Conservation (phyloP, 2,113 vertebrate genomes). For the Pangasianodon hypophthalmus region DNA sequence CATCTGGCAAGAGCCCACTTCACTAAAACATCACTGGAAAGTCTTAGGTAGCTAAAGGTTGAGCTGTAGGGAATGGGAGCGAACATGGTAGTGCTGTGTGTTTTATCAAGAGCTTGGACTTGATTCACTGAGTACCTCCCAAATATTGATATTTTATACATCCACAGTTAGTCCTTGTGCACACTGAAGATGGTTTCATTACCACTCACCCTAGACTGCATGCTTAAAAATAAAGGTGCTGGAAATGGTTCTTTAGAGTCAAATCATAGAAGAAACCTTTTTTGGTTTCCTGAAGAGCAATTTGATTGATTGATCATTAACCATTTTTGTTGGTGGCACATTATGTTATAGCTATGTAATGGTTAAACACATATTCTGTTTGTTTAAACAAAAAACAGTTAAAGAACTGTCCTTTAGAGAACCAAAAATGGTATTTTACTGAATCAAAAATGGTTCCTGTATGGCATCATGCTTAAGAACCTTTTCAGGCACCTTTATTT, state of each 20-base stretch:
- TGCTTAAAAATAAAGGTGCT: background rate
- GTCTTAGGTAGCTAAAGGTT: background rate
- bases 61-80: background rate
- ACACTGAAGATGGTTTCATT: background rate
- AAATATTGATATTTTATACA: background rate
- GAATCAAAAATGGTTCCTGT: background rate
- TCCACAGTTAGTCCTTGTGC: background rate
- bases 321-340: background rate
- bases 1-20: conserved; percentile 36
- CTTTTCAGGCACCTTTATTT: background rate
- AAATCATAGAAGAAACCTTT: background rate
- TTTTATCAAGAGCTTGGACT: background rate
- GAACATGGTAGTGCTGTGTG: background rate
- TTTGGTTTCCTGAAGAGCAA: background rate
- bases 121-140: background rate
- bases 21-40: conserved; percentile 6
- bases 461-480: background rate
- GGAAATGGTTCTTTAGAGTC: background rate
- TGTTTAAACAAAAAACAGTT: background rate
- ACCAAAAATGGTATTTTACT: background rate
- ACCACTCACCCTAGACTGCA: background rate
- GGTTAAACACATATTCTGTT: background rate
- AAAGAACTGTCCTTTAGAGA: background rate
- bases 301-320: background rate
- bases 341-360: background rate